These are phyloP conservation scores for Bathynomus jamesi DNA, from an alignment of 1,140 invertebrate genomes.

Conservation along the genomic window DNA sequence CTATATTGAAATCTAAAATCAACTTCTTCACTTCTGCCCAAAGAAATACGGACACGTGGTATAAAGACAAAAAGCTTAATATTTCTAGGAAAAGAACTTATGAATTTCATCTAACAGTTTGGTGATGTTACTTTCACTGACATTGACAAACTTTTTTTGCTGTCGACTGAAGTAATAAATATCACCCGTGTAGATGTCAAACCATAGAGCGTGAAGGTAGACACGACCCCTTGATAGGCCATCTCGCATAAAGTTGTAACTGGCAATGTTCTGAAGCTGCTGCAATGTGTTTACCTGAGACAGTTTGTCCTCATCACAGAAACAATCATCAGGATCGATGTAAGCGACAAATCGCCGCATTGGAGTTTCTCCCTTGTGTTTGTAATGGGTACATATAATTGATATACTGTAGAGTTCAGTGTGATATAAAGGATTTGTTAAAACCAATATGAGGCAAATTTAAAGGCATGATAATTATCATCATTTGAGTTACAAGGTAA, in stretches of 20 bases:
- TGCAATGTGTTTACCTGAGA: slow-evolving; percentile 91
- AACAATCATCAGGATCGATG: slow-evolving; percentile 87
- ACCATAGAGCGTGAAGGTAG: slow-evolving; percentile 90
- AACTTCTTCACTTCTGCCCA: no score
- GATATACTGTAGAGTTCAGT: no score
- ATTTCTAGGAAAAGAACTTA: slow-evolving; percentile 51
- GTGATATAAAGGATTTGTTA: no score
- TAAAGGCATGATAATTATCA: no score
- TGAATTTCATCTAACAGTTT: slow-evolving; percentile 64
- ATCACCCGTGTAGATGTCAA: slow-evolving; percentile 93
- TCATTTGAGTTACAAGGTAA: no score
- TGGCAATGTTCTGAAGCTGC: slow-evolving; percentile 88
- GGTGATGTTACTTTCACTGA: slow-evolving; percentile 70
- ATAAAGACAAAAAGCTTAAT: no score
- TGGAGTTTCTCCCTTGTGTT: slow-evolving; percentile 58
- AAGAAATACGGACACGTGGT: no score
- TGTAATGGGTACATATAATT: no score
- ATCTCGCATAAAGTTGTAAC: slow-evolving; percentile 83
- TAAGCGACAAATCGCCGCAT: slow-evolving; percentile 81
- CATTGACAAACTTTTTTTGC: slow-evolving; percentile 70
- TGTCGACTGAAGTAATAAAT: slow-evolving; percentile 86
- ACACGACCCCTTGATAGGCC: slow-evolving; percentile 70
- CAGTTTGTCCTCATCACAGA: slow-evolving; percentile 83
- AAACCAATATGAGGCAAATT: no score
- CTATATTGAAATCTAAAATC: no score